Conservation (phyloP, 2,888 invertebrate genomes). For the Girardia tigrina region DNA sequence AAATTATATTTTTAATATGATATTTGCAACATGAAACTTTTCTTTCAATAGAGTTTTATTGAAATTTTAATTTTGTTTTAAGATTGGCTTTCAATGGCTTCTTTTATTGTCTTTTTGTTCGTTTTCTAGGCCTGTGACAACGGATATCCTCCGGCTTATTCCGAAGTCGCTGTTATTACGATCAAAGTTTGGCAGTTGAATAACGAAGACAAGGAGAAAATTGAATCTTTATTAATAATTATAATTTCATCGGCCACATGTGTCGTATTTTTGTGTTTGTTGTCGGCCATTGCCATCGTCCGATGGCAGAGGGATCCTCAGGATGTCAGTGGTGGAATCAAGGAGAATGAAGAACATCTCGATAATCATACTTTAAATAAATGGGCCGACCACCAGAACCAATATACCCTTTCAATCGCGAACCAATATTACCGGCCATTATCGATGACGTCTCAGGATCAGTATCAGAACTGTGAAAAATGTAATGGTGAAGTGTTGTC, state of each 20-base stretch:
- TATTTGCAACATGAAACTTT: slow-evolving; percentile 11
- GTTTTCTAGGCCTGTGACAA: not conserved
- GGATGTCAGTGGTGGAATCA: not conserved
- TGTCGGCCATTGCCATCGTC: not conserved
- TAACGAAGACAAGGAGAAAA: not conserved
- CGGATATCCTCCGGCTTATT: not conserved
- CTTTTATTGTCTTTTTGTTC: not conserved
- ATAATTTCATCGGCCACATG: not conserved
- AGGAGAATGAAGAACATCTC: not conserved
- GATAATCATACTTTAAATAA: not conserved
- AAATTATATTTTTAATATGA: not conserved
- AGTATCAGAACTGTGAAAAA: not conserved
- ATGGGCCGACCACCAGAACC: not conserved
- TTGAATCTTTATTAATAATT: slow-evolving; percentile 4
- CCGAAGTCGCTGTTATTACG: not conserved
- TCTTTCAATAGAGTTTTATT: not conserved
- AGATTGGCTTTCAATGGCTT: not conserved
- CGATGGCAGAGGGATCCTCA: not conserved
- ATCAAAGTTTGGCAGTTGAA: not conserved
- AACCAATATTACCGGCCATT: slow-evolving; percentile 19
- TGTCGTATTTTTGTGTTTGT: not conserved
- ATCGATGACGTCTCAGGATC: slow-evolving; percentile 6
- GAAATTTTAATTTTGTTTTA: not conserved
- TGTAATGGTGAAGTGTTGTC: not conserved
- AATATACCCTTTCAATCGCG: not conserved